Percentiles rank a stretch among this genome's conserved stretches.
phyloP scores from a whole-genome alignment of 2,113 vertebrate species.

The Rhabdomys dilectus region DNA sequence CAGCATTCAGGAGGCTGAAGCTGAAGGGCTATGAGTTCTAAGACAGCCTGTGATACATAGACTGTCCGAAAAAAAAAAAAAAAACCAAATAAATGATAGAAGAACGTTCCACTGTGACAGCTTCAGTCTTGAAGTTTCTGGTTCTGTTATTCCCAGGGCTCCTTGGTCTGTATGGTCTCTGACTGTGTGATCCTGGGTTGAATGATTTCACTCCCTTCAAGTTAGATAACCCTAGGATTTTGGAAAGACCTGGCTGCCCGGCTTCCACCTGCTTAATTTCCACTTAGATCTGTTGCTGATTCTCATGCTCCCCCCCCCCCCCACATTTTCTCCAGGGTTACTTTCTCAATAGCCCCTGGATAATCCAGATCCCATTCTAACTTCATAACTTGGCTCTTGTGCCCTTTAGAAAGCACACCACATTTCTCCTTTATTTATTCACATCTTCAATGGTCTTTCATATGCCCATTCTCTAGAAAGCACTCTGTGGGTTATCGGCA shows the following conservation, averaged over 20 bases:
- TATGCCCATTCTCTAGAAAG: constrained; percentile 22
- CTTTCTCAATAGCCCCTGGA: neutral
- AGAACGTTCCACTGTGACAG: neutral
- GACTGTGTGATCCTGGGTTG: neutral
- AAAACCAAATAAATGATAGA: neutral
- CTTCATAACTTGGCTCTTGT: neutral
- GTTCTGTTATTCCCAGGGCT: neutral
- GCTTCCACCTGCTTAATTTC: neutral
- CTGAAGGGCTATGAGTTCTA: too few relatives aligned
- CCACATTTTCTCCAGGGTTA: constrained; percentile 11
- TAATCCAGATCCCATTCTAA: neutral
- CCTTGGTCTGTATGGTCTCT: neutral
- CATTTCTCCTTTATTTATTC: neutral
- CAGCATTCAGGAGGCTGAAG: neutral
- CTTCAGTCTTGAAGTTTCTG: neutral
- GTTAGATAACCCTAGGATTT: neutral
- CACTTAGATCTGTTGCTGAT: constrained; percentile 24
- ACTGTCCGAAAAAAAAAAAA: neutral
- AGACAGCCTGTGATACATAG: neutral
- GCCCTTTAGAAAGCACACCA: neutral
- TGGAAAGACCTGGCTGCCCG: neutral
- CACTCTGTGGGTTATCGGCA: neutral
- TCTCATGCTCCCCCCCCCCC: neutral
- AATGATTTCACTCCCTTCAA: neutral
- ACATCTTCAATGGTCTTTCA: constrained; percentile 12